These are phyloP conservation scores for Epirrhoe alternata DNA, from an alignment of 2,888 invertebrate genomes.

Conservation along the genomic window DNA sequence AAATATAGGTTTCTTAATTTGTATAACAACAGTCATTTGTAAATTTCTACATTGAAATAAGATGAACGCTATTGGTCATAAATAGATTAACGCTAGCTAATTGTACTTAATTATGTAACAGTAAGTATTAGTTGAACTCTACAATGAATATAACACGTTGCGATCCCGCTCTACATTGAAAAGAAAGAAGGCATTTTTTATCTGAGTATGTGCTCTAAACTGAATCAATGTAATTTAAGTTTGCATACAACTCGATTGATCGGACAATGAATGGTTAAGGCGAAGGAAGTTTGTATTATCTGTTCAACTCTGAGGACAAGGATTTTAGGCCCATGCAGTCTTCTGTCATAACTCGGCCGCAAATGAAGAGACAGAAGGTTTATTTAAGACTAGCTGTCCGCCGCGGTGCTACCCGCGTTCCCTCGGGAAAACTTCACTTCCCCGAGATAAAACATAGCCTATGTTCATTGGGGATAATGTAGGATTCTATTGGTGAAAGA, in stretches of 20 bases:
- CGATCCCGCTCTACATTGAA: slow-evolving; percentile 7
- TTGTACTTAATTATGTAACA: slow-evolving; percentile 38
- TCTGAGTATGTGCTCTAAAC: neutral
- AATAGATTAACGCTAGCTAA: slow-evolving; percentile 57
- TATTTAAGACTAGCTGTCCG: too few species aligned
- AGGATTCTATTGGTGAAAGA: too few species aligned
- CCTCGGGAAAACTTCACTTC: too few species aligned
- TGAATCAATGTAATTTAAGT: neutral
- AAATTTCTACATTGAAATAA: slow-evolving; percentile 69
- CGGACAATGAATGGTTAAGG: neutral
- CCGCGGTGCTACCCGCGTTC: too few species aligned
- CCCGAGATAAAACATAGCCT: too few species aligned
- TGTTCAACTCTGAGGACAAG: too few species aligned
- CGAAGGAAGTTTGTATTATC: neutral
- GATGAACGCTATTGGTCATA: slow-evolving; percentile 76
- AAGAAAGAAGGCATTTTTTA: neutral
- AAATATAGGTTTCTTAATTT: slow-evolving; percentile 76
- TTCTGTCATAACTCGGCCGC: too few species aligned
- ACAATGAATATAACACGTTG: slow-evolving; percentile 3
- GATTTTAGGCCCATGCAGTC: too few species aligned
- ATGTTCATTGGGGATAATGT: too few species aligned
- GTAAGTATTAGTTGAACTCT: slow-evolving; percentile 20
- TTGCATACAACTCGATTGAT: neutral
- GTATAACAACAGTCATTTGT: slow-evolving; percentile 78
- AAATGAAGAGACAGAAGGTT: neutral